These are phyloP conservation scores for Gymnothorax javanicus DNA, from an alignment of 2,797 vertebrate genomes.

Conservation along the genomic window DNA sequence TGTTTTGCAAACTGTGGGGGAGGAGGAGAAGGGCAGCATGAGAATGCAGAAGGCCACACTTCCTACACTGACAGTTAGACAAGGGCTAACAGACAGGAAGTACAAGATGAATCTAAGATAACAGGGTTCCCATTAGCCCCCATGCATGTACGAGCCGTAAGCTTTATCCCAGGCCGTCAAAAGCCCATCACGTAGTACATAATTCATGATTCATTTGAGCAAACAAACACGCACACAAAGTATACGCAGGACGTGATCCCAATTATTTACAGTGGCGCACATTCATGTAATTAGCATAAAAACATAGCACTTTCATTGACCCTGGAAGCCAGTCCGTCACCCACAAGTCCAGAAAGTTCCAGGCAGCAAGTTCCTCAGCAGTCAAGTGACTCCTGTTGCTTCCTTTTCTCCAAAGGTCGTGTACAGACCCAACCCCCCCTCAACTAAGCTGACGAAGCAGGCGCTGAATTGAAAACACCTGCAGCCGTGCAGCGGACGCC, in stretches of 20 bases:
- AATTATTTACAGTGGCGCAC: background rate
- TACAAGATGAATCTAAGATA: background rate
- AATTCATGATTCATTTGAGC: background rate
- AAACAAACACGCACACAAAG: background rate
- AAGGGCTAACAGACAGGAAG: background rate
- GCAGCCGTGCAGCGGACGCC: background rate
- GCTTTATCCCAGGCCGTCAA: background rate
- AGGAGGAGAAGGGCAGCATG: conserved; percentile 37
- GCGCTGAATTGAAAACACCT: background rate
- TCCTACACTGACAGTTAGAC: background rate
- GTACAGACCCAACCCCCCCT: background rate
- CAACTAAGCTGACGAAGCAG: background rate
- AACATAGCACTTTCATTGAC: background rate
- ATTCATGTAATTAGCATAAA: background rate
- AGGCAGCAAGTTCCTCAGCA: conserved; percentile 11
- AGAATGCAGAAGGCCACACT: conserved; percentile 15
- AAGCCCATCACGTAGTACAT: background rate
- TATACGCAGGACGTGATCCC: background rate
- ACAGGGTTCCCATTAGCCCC: background rate
- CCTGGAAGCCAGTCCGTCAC: background rate
- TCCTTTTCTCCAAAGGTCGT: background rate
- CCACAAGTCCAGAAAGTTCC: background rate
- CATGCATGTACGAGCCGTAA: background rate
- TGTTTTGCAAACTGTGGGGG: conserved; percentile 93
- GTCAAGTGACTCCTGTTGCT: background rate